phyloP scores from a whole-genome alignment of 2,797 vertebrate genomes.

The Lagocephalus sceleratus region DNA sequence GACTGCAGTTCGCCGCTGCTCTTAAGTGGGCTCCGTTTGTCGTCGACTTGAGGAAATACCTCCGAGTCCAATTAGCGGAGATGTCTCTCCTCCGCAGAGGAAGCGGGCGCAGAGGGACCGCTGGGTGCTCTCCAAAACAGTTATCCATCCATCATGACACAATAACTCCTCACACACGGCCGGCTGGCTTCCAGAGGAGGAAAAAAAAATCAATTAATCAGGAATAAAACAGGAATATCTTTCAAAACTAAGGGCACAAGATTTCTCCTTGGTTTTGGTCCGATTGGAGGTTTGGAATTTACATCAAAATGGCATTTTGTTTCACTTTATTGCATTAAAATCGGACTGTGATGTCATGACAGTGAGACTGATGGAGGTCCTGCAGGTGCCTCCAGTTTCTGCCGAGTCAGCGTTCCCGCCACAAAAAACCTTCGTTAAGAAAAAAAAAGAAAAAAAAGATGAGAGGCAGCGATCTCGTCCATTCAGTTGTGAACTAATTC shows the following conservation, averaged over 20 bases:
- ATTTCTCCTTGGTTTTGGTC: too few relatives aligned
- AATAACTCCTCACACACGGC: slow-evolving; percentile 7
- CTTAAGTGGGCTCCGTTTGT: slow-evolving; percentile 39
- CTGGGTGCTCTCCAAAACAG: slow-evolving; percentile 37
- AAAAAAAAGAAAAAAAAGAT: not conserved
- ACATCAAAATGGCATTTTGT: too few relatives aligned
- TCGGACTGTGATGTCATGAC: too few relatives aligned
- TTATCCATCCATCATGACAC: slow-evolving; percentile 16
- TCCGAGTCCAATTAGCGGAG: slow-evolving; percentile 64
- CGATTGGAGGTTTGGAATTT: too few relatives aligned
- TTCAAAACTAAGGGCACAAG: too few relatives aligned
- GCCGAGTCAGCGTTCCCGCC: slow-evolving; percentile 15
- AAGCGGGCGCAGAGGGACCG: slow-evolving; percentile 21
- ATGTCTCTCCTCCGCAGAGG: slow-evolving; percentile 52
- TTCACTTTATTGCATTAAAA: too few relatives aligned
- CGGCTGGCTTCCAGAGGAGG: not conserved
- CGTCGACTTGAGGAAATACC: slow-evolving; percentile 45
- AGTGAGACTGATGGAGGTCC: not conserved
- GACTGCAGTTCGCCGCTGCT: slow-evolving; percentile 40
- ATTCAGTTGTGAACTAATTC: slow-evolving; percentile 19
- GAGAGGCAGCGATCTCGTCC: slow-evolving; percentile 16
- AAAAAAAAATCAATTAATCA: not conserved
- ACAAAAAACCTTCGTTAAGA: not conserved
- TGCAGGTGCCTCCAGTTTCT: slow-evolving; percentile 2
- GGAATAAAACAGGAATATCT: too few relatives aligned